Base-by-base conservation (phyloP, 2,797 vertebrate genomes). In the Dipus sagitta region DNA sequence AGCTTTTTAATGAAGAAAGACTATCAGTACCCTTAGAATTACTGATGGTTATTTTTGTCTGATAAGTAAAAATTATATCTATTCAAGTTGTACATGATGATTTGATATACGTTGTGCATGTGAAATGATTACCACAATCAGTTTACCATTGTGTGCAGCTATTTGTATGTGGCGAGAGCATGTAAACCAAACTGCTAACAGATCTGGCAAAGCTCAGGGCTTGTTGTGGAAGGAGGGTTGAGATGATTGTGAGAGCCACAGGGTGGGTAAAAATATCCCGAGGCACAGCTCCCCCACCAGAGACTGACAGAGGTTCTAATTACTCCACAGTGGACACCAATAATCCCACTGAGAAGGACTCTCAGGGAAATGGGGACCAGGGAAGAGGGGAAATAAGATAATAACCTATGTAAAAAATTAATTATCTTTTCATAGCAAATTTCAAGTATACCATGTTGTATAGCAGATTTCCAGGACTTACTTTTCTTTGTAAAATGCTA, bases 11-110 rank as follows among this genome's bases (percentile, higher is more conserved):
- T 32, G 84, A 90, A 92, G 47, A 95, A 71, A 92, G 4, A 60
- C 21, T 85, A 95, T 42, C 9, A 88, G 84, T 67, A 92, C 28
- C 26, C 90, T 93, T 86, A 93, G 38, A 89, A 85, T 75, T 83
- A 24, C 7, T 70, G 67, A 71, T 81, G 54, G 17, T 58, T 58
- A 58, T 58, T 3, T 47, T 47, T 14, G 54, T 58, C 17, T 58
- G 14, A 58, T 58, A 87, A 90, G 68, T 87, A 71, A 75, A 91
- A 62, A 52, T 64, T 81, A 7, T 52, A 58, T 58, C 54, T 54
- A 76, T 72, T 60, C 21, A 64, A 76, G 32, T 28, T 82, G 28
- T 77, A 42, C n/a, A 21, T 52, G 60, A 14, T 75, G 71, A 71
- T n/a, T 32, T 87, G 78, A 60, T 72, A 47, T 78, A 60, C n/a